These are phyloP conservation scores for Seriola rivoliana DNA, from an alignment of 2,113 vertebrate genomes.

Conservation along the genomic window DNA sequence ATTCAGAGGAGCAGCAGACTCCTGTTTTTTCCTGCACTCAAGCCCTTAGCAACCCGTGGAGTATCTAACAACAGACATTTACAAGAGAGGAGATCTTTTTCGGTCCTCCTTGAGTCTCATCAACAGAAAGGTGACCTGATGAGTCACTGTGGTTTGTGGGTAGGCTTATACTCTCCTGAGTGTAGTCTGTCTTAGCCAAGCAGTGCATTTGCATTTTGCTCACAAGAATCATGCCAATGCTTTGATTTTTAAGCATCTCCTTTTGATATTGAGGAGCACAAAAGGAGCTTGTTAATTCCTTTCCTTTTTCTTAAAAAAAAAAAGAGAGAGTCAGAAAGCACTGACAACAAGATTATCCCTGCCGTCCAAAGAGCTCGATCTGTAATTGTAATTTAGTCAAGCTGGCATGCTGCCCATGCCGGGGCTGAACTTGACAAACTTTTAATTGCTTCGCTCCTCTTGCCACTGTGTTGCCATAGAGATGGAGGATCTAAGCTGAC, in stretches of 20 bases:
- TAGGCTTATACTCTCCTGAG: slow-evolving; percentile 20
- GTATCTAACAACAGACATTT: slow-evolving; percentile 78
- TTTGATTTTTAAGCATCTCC: slow-evolving; percentile 41
- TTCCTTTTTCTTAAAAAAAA: slow-evolving; percentile 1
- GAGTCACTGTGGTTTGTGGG: slow-evolving; percentile 65
- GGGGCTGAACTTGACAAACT: slow-evolving; percentile 57
- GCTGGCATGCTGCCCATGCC: slow-evolving; percentile 45
- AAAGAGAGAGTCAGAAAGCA: slow-evolving; percentile 13
- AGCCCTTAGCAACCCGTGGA: slow-evolving; percentile 76
- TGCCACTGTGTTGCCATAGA: slow-evolving; percentile 56
- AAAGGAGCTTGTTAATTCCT: slow-evolving; percentile 40
- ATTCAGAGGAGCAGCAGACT: slow-evolving; percentile 59
- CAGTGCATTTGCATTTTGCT: slow-evolving; percentile 16
- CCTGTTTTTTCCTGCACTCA: slow-evolving; percentile 66
- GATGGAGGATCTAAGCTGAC: slow-evolving; percentile 22
- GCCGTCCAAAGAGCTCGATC: slow-evolving; percentile 25
- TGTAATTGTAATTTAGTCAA: slow-evolving; percentile 60
- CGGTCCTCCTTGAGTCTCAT: slow-evolving; percentile 77
- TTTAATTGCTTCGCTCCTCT: slow-evolving; percentile 68
- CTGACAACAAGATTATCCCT: slow-evolving; percentile 51
- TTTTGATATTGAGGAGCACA: slow-evolving; percentile 22
- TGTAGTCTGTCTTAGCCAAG: slow-evolving; percentile 6
- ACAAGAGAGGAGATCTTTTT: slow-evolving; percentile 74
- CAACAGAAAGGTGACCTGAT: slow-evolving; percentile 72
- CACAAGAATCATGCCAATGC: slow-evolving; percentile 14